These are phyloP conservation scores for Pristiophorus japonicus DNA, from an alignment of 2,113 vertebrate species.

Conservation along the genomic window DNA sequence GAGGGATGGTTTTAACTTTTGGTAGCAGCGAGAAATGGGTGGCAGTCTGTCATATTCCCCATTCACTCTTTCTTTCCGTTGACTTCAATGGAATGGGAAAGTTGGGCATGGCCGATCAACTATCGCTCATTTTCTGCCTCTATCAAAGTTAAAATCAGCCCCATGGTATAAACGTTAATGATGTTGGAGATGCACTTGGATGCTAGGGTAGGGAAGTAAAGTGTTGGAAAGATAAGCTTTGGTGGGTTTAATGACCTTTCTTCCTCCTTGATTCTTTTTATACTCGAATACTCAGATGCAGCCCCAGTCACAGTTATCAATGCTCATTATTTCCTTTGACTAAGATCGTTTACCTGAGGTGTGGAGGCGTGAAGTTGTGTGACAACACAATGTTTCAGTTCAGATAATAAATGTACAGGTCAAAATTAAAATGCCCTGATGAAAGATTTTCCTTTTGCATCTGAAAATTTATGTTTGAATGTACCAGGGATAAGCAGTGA, in stretches of 20 bases:
- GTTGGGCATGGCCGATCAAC: neutral
- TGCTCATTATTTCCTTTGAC: neutral
- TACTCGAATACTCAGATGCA: neutral
- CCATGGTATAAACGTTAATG: neutral
- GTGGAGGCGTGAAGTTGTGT: neutral
- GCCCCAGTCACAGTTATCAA: neutral
- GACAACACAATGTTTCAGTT: neutral
- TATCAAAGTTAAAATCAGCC: neutral
- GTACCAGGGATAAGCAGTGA: neutral
- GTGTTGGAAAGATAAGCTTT: neutral
- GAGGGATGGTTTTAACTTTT: neutral
- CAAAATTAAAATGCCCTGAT: neutral
- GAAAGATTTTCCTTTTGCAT: neutral
- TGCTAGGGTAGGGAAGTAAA: neutral
- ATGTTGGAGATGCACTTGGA: neutral
- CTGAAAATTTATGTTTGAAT: neutral
- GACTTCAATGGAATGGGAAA: neutral
- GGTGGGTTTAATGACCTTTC: neutral
- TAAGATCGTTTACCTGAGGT: neutral
- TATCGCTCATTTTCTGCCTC: neutral
- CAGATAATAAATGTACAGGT: neutral
- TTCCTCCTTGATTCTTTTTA: neutral
- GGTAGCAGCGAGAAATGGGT: neutral
- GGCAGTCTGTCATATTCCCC: neutral
- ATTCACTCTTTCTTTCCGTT: neutral